Evolutionary conservation across 2,888 invertebrate genomes (phyloP).

Genomic region (Dioctria rufipes): DNA sequence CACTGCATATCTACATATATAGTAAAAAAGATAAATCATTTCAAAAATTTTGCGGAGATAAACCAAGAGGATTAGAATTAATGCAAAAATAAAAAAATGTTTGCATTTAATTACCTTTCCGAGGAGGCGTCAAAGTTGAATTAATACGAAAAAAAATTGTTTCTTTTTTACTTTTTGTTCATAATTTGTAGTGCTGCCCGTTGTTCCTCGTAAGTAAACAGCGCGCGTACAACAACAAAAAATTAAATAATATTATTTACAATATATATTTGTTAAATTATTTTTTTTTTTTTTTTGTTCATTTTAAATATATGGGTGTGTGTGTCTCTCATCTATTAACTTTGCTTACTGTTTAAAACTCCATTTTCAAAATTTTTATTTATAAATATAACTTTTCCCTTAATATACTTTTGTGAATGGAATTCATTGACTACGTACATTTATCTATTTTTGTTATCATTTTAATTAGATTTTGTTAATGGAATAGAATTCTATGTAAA

Average conservation of each 20-base stretch:
- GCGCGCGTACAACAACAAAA: background rate
- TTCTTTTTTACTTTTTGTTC: no score
- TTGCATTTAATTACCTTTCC: no score
- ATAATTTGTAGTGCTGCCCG: no score
- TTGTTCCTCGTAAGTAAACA: no score
- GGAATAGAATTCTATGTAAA: constrained; percentile 17
- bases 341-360: background rate
- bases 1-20: no score
- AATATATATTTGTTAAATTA: background rate
- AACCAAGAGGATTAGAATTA: no score
- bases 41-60: no score
- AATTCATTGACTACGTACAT: constrained; percentile 49
- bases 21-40: no score
- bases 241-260: constrained; percentile 6
- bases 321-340: background rate
- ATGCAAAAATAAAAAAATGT: no score
- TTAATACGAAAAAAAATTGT: no score
- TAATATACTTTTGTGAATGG: constrained; percentile 43
- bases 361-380: constrained; percentile 5
- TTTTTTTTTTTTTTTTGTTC: background rate
- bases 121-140: no score
- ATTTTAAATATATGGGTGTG: background rate
- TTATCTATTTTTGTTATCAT: constrained; percentile 33
- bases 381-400: constrained; percentile 35
- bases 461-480: constrained; percentile 11